Conservation (phyloP, 2,113 vertebrate genomes). For the Pelodiscus sinensis region DNA sequence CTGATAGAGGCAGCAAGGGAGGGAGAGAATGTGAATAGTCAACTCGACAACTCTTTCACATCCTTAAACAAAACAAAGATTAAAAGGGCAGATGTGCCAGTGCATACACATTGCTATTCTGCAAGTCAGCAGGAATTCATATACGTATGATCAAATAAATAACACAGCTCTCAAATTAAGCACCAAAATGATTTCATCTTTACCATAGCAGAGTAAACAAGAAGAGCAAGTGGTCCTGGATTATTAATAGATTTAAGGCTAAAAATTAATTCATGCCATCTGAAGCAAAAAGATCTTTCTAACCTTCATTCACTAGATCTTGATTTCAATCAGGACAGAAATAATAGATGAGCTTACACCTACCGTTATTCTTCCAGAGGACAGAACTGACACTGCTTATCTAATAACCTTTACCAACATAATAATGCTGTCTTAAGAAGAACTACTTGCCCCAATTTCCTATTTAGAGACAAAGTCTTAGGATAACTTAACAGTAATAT, state of each 20-base stretch:
- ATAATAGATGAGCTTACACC: not conserved
- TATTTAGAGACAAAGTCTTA: not conserved
- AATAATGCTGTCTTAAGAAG: not conserved
- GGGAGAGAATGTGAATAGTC: no score
- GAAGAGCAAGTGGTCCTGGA: not conserved
- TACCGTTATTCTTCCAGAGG: not conserved
- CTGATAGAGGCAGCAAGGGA: no score
- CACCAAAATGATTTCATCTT: not conserved
- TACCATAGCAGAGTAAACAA: not conserved
- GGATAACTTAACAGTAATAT: not conserved
- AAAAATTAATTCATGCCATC: not conserved
- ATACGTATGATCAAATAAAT: not conserved
- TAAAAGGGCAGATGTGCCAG: not conserved
- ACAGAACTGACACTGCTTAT: not conserved
- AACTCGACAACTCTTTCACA: no score
- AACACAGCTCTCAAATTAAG: not conserved
- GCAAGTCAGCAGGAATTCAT: not conserved
- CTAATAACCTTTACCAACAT: rapidly evolving
- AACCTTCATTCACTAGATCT: not conserved
- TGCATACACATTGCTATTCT: not conserved
- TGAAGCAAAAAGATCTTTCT: not conserved
- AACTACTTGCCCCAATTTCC: not conserved
- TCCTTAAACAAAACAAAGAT: not conserved
- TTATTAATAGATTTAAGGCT: not conserved
- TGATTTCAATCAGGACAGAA: not conserved